These are phyloP conservation scores for Penaeus japonicus DNA, from an alignment of 1,140 invertebrate species.

Conservation along the genomic window DNA sequence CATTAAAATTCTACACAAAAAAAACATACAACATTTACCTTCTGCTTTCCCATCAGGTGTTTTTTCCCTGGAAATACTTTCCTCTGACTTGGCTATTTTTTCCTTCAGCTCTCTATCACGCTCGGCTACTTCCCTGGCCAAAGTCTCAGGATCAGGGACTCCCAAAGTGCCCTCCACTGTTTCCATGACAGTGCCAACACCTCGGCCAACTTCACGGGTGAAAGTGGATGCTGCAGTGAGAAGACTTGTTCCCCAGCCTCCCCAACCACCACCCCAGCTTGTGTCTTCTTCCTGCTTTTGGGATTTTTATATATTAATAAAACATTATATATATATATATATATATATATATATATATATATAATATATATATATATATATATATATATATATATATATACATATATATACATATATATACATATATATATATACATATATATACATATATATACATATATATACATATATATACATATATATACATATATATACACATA, in stretches of 20 bases:
- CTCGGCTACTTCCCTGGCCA: constrained; percentile 66
- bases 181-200: constrained; percentile 78
- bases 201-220: constrained; percentile 80
- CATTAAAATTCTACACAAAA: no score
- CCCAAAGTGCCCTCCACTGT: constrained; percentile 73
- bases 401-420: no score
- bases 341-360: no score
- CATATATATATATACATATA: no score
- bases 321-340: no score
- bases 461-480: no score
- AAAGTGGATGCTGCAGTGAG: constrained; percentile 77
- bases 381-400: no score
- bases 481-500: no score
- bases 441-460: no score
- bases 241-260: constrained; percentile 74
- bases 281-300: constrained; percentile 10
- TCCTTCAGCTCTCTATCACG: constrained; percentile 39
- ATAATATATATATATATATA: no score
- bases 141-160: constrained; percentile 77
- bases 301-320: not conserved
- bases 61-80: not conserved
- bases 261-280: constrained; percentile 73
- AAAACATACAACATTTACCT: no score
- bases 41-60: no score
- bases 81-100: not conserved